phyloP scores from a whole-genome alignment of 1,140 invertebrate genomes.

The Leguminivora glycinivorella region DNA sequence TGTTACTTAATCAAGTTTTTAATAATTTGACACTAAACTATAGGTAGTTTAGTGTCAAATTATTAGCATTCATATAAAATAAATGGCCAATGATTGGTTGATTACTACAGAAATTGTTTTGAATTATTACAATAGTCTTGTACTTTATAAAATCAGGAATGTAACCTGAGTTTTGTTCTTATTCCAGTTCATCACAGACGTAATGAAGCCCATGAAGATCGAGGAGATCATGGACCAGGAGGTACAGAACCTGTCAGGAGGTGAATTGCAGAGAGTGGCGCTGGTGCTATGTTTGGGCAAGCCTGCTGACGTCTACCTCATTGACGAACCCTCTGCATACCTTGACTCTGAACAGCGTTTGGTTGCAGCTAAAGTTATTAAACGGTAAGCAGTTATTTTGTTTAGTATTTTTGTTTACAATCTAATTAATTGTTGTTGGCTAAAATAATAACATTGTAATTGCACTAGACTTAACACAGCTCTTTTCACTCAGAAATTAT shows the following conservation, averaged over 20 bases:
- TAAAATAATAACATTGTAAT: no score
- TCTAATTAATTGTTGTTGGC: not conserved
- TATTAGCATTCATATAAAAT: no score
- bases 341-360: slow-evolving; percentile 99
- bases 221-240: slow-evolving; percentile 99
- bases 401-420: slow-evolving; percentile 24
- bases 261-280: slow-evolving; percentile 99
- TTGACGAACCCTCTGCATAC: slow-evolving; percentile 99
- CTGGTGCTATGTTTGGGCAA: slow-evolving; percentile 97
- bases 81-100: no score
- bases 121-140: no score
- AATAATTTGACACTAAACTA: no score
- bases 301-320: slow-evolving; percentile 99
- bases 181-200: slow-evolving; percentile 96
- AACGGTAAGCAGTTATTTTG: slow-evolving; percentile 82
- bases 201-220: slow-evolving; percentile 99
- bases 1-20: no score
- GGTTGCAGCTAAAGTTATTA: slow-evolving; percentile 99
- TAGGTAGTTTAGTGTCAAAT: no score
- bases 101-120: no score
- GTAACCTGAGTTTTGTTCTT: not conserved
- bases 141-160: not conserved
- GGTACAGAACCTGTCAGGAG: slow-evolving; percentile 99
- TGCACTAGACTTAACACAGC: no score
- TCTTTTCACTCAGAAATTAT: no score